A percentile compares a stretch with the other conserved stretches of the same genome.
Conservation (phyloP, 2,888 invertebrate species). For the Drosophila paranaensis region DNA sequence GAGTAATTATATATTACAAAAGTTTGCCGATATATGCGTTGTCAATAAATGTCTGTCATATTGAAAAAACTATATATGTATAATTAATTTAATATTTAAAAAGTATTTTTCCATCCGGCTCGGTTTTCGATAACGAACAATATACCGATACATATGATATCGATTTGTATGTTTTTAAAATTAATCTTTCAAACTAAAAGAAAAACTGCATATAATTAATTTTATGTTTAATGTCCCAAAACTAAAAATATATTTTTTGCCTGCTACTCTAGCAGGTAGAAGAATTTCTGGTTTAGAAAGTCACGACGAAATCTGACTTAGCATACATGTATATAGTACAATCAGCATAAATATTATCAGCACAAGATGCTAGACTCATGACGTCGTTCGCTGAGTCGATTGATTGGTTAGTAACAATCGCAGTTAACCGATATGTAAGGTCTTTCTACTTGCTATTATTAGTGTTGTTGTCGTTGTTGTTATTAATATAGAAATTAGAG, state of each 20-base stretch:
- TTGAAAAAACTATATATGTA: no score
- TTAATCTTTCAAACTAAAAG: no score
- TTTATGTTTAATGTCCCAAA: background rate
- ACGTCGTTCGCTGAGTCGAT: background rate
- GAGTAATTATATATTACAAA: no score
- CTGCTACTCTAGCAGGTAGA: background rate
- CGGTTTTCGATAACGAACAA: no score
- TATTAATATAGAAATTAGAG: background rate
- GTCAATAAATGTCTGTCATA: background rate
- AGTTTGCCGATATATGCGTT: no score
- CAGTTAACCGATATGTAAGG: background rate
- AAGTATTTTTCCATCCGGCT: background rate
- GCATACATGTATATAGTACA: background rate
- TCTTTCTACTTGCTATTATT: slow-evolving; percentile 7
- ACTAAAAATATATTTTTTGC: background rate
- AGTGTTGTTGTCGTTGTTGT: slow-evolving; percentile 6
- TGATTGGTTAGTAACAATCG: slow-evolving; percentile 17
- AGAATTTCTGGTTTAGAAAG: background rate
- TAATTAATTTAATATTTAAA: no score
- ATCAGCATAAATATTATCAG: no score
- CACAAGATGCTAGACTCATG: slow-evolving; percentile 6
- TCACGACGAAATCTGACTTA: background rate
- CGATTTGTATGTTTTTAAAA: background rate
- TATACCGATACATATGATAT: background rate
- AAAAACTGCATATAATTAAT: background rate